Base-by-base conservation (phyloP, 1,140 invertebrate genomes). In the Oppia nitens region DNA sequence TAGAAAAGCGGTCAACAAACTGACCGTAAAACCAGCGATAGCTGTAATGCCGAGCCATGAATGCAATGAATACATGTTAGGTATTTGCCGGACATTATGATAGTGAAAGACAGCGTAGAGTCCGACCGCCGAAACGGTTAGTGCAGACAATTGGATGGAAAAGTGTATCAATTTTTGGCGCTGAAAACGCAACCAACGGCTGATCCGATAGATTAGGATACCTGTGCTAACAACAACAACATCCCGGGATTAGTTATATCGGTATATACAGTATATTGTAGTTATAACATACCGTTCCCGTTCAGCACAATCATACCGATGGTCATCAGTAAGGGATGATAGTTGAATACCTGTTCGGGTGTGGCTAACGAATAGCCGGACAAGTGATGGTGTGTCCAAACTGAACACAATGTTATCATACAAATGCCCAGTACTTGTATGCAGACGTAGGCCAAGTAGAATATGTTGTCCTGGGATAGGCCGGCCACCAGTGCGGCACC, bases 11-110 rank as follows among this genome's bases (percentile, higher is more conserved):
- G 21, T 58, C n/a, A 63, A 25, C 21, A 64, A 61, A 60, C 65
- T 87, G 40, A 80, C 71, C 49, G 76, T 74, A 69, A 87, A 92
- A 61, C 87, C 68, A 63, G 85, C 77, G 4, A 89, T 78, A 27
- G 82, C 79, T 11, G 77, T 72, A 1, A 92, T 68, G 0, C 89
- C 89, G 53, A 93, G 66, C 87, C 89, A 92, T 62, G 84, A 87
- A 71, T 93, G 88, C 47, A 62, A 28, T 24, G 60, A 62, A 29
- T 62, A 62, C 28, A 62, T 53, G 57, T 62, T 60, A n/a, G 56
- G 58, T 17, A 62, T 59, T 21, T 58, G 47, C 17, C n/a, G 14
- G 17, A 27, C 4, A 45, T 53, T 14, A 25, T 62, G 60, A 25
- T 47, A 62, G 24, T 53, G 21, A 40, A 61, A 60, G 0, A 57